Base-by-base conservation (phyloP, 2,797 vertebrate species). In the Australoheros facetus region DNA sequence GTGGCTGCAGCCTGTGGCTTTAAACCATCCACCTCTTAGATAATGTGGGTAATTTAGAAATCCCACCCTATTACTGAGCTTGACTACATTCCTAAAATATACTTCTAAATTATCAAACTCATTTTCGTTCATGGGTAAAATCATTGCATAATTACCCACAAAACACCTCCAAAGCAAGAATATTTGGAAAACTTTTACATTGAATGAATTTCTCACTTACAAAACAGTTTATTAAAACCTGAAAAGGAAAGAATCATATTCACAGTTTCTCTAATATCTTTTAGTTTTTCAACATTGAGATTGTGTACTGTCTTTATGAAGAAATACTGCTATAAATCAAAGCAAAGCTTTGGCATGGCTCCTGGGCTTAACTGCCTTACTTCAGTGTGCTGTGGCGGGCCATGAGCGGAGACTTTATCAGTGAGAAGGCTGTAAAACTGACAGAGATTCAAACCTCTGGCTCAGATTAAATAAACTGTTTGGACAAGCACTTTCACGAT, bases 1-100 rank as follows among this genome's bases (percentile, higher is more conserved):
- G 32, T 13, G 5, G 79, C 74, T 28, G 54, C 59, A 54, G 74
- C 12, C 58, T 78, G 57, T 69, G 58, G 60, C 48, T 60, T 45
- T 73, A 16, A 39, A 2, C 37, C 26, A 30, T 7, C 3, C 26
- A 55, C 56, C 59, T 48, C 3, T 56, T n/a, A 69, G 45, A 69
- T 69, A 45, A 71, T 59, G 5, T 51, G 37, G 14, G 56, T 6
- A 11, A 59, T 48, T 58, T 45, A 56, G 28, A 14, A 78, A 51
- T 13, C 75, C 21, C 3, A 0, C 42, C 55, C 55, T 9, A 19
- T 6, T 57, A 42, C 19, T 4, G 72, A 59, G 26, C 57, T 71
- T 14, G 32, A 74, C 23, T 66, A 4, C 45, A 66, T 56, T 56
- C 21, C 53, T 9, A 8, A 57, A 71, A 62, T 39, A 53, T 14